Conservation (phyloP, 2,888 invertebrate species). For the Pegoplata infirma region DNA sequence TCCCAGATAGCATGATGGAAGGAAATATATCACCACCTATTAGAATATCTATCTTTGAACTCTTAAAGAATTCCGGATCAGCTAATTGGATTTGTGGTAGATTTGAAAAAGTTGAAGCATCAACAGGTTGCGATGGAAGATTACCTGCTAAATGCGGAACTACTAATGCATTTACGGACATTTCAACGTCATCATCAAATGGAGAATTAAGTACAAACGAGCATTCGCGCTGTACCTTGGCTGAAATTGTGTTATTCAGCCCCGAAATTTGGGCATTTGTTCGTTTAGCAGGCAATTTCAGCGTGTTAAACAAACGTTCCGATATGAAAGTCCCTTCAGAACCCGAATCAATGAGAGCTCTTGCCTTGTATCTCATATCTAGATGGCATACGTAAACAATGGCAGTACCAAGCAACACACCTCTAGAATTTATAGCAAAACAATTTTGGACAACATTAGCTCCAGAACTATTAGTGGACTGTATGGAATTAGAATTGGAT, state of each 20-base stretch:
- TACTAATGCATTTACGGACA: background rate
- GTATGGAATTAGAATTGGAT: too few relatives aligned
- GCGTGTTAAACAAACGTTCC: background rate
- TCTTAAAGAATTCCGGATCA: too few relatives aligned
- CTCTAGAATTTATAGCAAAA: too few relatives aligned
- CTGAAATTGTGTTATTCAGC: background rate
- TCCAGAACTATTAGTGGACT: too few relatives aligned
- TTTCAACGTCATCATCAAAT: too few relatives aligned
- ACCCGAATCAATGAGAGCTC: constrained; percentile 16
- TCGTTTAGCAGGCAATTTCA: too few relatives aligned
- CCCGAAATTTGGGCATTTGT: constrained; percentile 3
- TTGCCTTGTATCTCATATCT: background rate
- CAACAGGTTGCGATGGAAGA: too few relatives aligned
- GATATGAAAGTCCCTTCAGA: constrained; percentile 18
- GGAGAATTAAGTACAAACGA: background rate
- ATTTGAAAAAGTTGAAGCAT: background rate
- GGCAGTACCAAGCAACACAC: too few relatives aligned
- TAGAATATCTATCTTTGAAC: too few relatives aligned
- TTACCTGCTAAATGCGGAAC: background rate
- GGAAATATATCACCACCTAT: too few relatives aligned
- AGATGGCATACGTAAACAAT: background rate
- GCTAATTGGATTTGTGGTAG: background rate
- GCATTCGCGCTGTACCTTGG: background rate
- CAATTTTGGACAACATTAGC: too few relatives aligned
- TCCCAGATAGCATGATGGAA: background rate